Percentiles rank a stretch among this genome's conserved stretches.
These are phyloP conservation scores for Thryonomys swinderianus DNA, from an alignment of 2,113 vertebrate genomes.

Conservation along the genomic window DNA sequence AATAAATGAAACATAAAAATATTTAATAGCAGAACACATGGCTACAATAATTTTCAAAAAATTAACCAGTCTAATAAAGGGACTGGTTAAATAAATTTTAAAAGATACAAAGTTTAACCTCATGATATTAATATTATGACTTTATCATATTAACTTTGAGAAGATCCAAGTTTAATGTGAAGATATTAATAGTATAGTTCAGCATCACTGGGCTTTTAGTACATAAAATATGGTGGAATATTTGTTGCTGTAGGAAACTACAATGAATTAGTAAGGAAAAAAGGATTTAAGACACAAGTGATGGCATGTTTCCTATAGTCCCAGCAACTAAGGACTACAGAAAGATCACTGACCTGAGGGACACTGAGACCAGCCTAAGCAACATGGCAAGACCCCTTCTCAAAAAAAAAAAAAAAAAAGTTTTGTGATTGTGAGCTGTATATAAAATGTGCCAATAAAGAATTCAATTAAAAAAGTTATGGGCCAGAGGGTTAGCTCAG, in stretches of 20 bases:
- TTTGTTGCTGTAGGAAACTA: background rate
- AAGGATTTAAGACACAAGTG: background rate
- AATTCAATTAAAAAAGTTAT: too few species aligned
- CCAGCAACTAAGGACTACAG: background rate
- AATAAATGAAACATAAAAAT: conserved; percentile 14
- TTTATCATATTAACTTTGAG: conserved; percentile 32
- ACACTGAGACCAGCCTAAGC: background rate
- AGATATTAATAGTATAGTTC: background rate
- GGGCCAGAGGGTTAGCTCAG: too few species aligned
- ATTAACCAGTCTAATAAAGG: background rate
- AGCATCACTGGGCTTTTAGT: conserved; percentile 7
- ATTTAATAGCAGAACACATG: background rate
- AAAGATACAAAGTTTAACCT: background rate
- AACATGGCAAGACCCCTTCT: background rate
- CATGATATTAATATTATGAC: background rate
- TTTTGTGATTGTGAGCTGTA: too few species aligned
- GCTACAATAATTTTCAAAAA: background rate
- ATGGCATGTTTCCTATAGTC: too few species aligned
- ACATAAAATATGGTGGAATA: background rate
- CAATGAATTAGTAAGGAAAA: background rate
- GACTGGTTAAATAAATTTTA: conserved; percentile 34
- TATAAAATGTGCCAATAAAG: too few species aligned
- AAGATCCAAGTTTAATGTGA: background rate
- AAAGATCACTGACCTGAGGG: background rate
- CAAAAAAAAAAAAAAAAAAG: too few species aligned